Evolutionary conservation across 2,888 invertebrate genomes (phyloP).

Genomic region (Dryobota labecula): DNA sequence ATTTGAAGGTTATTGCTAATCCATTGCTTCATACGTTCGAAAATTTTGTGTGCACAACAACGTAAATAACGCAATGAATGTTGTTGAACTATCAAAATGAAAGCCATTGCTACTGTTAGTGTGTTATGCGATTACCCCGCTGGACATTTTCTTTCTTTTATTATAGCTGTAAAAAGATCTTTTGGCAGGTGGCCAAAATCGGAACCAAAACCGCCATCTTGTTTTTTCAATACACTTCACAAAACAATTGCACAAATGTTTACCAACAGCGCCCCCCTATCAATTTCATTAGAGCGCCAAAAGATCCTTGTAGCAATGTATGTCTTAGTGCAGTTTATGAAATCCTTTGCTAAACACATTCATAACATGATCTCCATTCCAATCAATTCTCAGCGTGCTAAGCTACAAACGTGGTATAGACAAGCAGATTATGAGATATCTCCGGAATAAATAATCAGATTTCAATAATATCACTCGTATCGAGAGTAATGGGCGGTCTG

Average conservation of each 20-base stretch:
- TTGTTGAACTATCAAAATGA: too few relatives aligned
- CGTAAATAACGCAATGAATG: too few relatives aligned
- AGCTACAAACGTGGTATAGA: neutral
- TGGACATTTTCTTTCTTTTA: too few relatives aligned
- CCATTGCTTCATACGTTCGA: too few relatives aligned
- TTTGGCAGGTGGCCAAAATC: too few relatives aligned
- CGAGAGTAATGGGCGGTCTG: slow-evolving; percentile 29
- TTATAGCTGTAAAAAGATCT: too few relatives aligned
- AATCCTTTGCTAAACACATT: neutral
- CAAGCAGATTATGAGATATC: slow-evolving; percentile 28
- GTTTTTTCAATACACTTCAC: neutral
- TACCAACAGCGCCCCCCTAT: neutral
- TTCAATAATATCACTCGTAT: slow-evolving; percentile 47
- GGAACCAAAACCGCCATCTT: too few relatives aligned
- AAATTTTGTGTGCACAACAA: too few relatives aligned
- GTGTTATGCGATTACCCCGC: too few relatives aligned
- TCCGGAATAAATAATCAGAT: slow-evolving; percentile 45
- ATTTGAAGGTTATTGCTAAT: too few relatives aligned
- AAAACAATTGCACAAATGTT: neutral
- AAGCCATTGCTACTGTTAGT: too few relatives aligned
- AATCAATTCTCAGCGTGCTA: neutral
- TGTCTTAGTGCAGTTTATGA: neutral
- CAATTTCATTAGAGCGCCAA: neutral
- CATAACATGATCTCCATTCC: neutral
- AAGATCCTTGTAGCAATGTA: too few relatives aligned